These are phyloP conservation scores for Brachylomia viminalis DNA, from an alignment of 2,888 invertebrate genomes.

Conservation along the genomic window DNA sequence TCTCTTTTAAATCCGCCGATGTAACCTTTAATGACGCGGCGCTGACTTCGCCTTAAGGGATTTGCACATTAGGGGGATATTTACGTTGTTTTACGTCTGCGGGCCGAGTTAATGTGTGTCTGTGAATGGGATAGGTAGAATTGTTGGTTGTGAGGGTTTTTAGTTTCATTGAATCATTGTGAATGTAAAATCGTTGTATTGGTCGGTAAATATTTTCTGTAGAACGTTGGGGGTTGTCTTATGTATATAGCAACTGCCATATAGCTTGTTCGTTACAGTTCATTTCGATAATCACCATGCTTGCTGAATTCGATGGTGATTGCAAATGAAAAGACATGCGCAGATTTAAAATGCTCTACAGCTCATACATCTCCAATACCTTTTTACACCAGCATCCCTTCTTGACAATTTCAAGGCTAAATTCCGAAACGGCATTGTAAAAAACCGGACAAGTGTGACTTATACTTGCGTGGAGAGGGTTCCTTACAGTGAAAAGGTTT, in stretches of 20 bases:
- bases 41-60: constrained; percentile 57
- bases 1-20: constrained; percentile 82
- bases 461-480: too few species aligned
- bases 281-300: background rate
- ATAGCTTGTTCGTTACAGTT: background rate
- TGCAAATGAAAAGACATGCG: too few species aligned
- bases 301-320: background rate
- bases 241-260: background rate
- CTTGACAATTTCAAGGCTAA: background rate
- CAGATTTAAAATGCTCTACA: too few species aligned
- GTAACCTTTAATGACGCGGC: constrained; percentile 77
- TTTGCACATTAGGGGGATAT: constrained; percentile 52
- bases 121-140: background rate
- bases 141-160: background rate
- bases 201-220: background rate
- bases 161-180: constrained; percentile 12
- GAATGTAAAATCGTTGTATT: constrained; percentile 26
- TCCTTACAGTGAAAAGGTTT: too few species aligned
- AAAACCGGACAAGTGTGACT: too few species aligned
- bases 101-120: constrained; percentile 15
- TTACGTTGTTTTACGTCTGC: constrained; percentile 47
- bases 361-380: background rate
- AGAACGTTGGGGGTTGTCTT: background rate
- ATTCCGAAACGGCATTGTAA: constrained; percentile 15
- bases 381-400: background rate